Percentiles rank a stretch among this genome's conserved stretches.
Evolutionary conservation across 2,888 invertebrate genomes (phyloP).

Genomic region (Augochlorella aurata): DNA sequence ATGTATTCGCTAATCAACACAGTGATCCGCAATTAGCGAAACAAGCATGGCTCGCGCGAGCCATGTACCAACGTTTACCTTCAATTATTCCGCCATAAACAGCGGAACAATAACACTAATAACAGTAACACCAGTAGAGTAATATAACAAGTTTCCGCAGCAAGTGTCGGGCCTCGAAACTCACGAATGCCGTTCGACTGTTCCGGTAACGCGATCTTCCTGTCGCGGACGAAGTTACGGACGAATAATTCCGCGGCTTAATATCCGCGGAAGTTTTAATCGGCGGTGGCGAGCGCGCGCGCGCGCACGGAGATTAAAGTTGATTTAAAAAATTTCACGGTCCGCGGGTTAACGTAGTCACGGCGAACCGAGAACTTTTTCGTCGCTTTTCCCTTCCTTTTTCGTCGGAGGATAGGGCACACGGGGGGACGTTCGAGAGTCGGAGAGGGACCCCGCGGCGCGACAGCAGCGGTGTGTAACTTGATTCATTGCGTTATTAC

Average conservation of each 20-base stretch:
- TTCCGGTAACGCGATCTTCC: constrained; percentile 14
- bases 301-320: constrained; percentile 22
- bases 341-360: constrained; percentile 21
- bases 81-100: not conserved
- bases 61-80: not conserved
- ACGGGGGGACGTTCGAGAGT: constrained; percentile 6
- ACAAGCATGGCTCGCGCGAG: too few species aligned
- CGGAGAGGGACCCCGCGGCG: not conserved
- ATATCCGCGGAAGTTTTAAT: constrained; percentile 13
- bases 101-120: not conserved
- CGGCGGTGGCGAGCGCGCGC: not conserved
- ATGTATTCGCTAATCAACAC: too few species aligned
- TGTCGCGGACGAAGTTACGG: not conserved
- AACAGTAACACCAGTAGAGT: not conserved
- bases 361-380: constrained; percentile 18
- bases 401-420: not conserved
- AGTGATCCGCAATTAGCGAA: too few species aligned
- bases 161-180: not conserved
- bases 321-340: constrained; percentile 36
- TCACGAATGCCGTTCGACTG: not conserved
- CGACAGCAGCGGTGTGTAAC: constrained; percentile 48
- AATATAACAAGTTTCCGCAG: not conserved
- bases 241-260: constrained; percentile 6
- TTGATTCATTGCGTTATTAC: constrained; percentile 64
- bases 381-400: not conserved